These are phyloP conservation scores for Heliconius aoede DNA, from an alignment of 2,888 invertebrate species.

Conservation along the genomic window DNA sequence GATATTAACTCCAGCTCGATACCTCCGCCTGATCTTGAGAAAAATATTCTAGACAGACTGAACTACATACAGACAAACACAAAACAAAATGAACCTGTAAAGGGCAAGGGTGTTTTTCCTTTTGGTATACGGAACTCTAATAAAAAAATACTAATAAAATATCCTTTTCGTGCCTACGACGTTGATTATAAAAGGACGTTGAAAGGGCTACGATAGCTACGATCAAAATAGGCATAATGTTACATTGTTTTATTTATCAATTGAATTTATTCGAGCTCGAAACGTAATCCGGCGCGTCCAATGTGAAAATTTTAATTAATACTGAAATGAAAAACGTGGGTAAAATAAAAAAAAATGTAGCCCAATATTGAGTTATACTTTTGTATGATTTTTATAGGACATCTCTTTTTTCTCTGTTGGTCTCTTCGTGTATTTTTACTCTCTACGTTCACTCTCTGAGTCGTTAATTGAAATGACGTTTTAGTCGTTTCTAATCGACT, in stretches of 20 bases:
- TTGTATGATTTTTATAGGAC: not conserved
- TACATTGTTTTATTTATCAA: slow-evolving; percentile 50
- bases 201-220: slow-evolving; percentile 29
- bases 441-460: not conserved
- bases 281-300: slow-evolving; percentile 55
- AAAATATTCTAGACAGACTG: not conserved
- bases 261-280: slow-evolving; percentile 56
- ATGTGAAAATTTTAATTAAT: slow-evolving; percentile 66
- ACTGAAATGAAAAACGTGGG: slow-evolving; percentile 54
- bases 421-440: not conserved
- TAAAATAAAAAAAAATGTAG: slow-evolving; percentile 51
- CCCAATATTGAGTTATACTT: slow-evolving; percentile 52
- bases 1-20: too few species aligned
- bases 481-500: not conserved
- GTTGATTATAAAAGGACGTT: slow-evolving; percentile 28
- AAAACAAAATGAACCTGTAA: not conserved
- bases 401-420: slow-evolving; percentile 5
- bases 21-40: too few species aligned
- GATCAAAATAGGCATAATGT: slow-evolving; percentile 38
- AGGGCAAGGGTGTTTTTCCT: too few species aligned
- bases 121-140: not conserved
- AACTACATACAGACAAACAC: not conserved
- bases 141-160: not conserved
- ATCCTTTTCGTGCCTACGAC: not conserved
- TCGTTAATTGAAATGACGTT: not conserved